Percentiles rank a stretch among this genome's conserved stretches.
phyloP scores from a whole-genome alignment of 2,113 vertebrate genomes.

The Chitala chitala region DNA sequence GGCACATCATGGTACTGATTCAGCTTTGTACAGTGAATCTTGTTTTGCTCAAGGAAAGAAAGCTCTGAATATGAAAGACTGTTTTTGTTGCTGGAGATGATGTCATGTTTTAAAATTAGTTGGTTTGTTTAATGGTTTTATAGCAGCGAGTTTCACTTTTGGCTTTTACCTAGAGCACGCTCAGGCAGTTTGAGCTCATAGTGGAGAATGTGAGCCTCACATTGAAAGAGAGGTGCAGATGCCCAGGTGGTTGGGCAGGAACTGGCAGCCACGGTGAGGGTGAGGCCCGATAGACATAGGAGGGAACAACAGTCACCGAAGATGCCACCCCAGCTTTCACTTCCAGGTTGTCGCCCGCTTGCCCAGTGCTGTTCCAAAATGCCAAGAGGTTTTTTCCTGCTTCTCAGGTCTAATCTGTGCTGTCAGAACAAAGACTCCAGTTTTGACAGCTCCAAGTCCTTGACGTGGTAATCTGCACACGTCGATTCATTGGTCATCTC shows the following conservation, averaged over 20 bases:
- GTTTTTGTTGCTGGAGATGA: too few relatives aligned
- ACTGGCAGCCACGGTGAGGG: slow-evolving; percentile 31
- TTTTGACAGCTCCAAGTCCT: not conserved
- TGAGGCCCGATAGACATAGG: slow-evolving; percentile 27
- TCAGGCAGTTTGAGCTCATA: too few relatives aligned
- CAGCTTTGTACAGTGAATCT: slow-evolving; percentile 25
- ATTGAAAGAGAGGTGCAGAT: too few relatives aligned
- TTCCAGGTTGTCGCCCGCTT: too few relatives aligned
- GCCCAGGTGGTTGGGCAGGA: too few relatives aligned
- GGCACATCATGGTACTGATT: slow-evolving; percentile 44
- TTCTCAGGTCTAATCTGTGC: slow-evolving; percentile 30
- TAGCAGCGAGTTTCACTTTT: too few relatives aligned
- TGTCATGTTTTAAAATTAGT: too few relatives aligned
- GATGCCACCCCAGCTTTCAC: slow-evolving; percentile 35
- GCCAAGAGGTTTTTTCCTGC: not conserved
- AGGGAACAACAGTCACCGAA: slow-evolving; percentile 29
- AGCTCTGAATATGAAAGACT: too few relatives aligned
- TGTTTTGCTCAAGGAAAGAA: not conserved
- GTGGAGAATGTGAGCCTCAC: too few relatives aligned
- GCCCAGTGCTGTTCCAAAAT: slow-evolving; percentile 11
- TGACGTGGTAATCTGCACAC: not conserved
- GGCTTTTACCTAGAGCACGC: too few relatives aligned
- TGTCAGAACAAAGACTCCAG: slow-evolving; percentile 14
- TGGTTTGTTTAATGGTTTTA: too few relatives aligned
- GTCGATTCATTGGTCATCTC: not conserved